Conservation (phyloP, 2,797 vertebrate species). For the Sebastes nivosus region DNA sequence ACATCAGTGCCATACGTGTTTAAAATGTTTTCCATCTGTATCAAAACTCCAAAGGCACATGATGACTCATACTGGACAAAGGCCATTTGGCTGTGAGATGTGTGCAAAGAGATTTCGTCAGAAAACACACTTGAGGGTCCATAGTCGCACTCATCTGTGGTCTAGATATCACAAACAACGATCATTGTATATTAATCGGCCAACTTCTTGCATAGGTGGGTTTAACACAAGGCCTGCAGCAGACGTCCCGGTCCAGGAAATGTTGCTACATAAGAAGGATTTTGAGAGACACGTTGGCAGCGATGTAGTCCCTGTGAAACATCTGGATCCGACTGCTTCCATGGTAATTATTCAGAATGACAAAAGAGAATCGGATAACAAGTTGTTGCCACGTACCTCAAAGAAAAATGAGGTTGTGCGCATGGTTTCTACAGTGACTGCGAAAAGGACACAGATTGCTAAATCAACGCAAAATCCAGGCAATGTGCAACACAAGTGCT, state of each 20-base stretch:
- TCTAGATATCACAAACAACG: slow-evolving; percentile 45
- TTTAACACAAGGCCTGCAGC: not conserved
- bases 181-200: slow-evolving; percentile 3
- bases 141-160: slow-evolving; percentile 44
- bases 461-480: not conserved
- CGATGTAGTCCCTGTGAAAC: not conserved
- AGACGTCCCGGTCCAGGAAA: not conserved
- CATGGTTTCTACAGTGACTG: slow-evolving; percentile 3
- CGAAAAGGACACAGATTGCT: not conserved
- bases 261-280: not conserved
- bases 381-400: not conserved
- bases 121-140: slow-evolving; percentile 58
- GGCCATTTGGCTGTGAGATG: slow-evolving; percentile 47
- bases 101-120: slow-evolving; percentile 59
- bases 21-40: slow-evolving; percentile 46
- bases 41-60: slow-evolving; percentile 59
- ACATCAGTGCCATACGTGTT: slow-evolving; percentile 46
- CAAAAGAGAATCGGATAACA: not conserved
- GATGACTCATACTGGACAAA: slow-evolving; percentile 57
- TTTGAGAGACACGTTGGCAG: not conserved
- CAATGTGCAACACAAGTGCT: slow-evolving; percentile 74
- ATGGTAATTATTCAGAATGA: not conserved
- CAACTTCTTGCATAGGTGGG: not conserved
- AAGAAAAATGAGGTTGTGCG: not conserved
- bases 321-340: not conserved